A percentile compares a stretch with the other conserved stretches of the same genome.
phyloP scores from a whole-genome alignment of 1,140 invertebrate genomes.

The Centruroides vittatus region DNA sequence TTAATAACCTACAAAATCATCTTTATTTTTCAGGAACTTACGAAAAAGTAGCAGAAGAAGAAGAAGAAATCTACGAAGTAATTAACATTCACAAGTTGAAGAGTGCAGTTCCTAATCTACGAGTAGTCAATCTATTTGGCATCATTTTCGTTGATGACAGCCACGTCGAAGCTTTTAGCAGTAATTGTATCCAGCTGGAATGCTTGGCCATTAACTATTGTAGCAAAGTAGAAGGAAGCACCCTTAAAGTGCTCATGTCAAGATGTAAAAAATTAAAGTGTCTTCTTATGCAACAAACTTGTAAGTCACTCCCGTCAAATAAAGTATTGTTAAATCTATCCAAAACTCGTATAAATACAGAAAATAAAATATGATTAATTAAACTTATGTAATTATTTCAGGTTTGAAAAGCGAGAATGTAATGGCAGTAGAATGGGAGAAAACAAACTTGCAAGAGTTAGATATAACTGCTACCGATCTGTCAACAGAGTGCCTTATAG shows the following conservation, averaged over 20 bases:
- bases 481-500: constrained; percentile 80
- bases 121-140: constrained; percentile 90
- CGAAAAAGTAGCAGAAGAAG: constrained; percentile 96
- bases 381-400: constrained; percentile 26
- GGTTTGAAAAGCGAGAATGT: constrained; percentile 78
- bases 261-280: constrained; percentile 82
- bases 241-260: constrained; percentile 85
- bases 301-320: constrained; percentile 41
- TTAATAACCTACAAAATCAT: too few species aligned
- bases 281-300: constrained; percentile 90
- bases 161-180: constrained; percentile 88
- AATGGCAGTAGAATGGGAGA: constrained; percentile 95
- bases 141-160: constrained; percentile 98
- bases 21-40: constrained; percentile 62
- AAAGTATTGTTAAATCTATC: neutral
- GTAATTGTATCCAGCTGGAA: constrained; percentile 67
- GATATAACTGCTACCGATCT: constrained; percentile 95
- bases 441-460: constrained; percentile 79
- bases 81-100: constrained; percentile 98
- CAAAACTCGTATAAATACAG: neutral
- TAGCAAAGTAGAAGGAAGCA: constrained; percentile 90
- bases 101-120: constrained; percentile 83
- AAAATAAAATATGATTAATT: too few species aligned
- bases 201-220: constrained; percentile 94
- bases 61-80: constrained; percentile 99